These are phyloP conservation scores for Tolypeutes matacus DNA, from an alignment of 2,797 vertebrate species.

Conservation along the genomic window DNA sequence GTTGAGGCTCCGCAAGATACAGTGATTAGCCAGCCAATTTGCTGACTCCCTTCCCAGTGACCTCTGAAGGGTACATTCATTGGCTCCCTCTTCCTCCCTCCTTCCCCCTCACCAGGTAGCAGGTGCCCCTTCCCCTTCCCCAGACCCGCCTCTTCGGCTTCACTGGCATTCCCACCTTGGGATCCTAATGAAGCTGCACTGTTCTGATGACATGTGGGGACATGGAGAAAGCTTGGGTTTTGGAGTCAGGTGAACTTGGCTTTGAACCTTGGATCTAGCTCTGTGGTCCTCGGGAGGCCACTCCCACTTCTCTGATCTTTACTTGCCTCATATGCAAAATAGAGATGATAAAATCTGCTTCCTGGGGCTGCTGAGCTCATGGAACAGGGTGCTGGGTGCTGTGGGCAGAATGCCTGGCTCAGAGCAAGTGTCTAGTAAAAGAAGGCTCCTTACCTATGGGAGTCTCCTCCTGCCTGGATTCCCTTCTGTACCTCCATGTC, in stretches of 20 bases:
- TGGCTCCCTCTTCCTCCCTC: background rate
- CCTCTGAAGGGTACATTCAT: fast-evolving
- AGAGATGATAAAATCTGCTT: background rate
- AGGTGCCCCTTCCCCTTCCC: background rate
- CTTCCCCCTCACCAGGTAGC: background rate
- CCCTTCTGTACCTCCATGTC: too few species aligned
- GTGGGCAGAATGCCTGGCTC: background rate
- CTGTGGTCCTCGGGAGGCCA: background rate
- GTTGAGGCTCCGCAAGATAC: background rate
- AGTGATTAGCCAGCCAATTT: background rate
- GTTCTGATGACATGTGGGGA: background rate
- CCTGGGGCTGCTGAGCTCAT: background rate
- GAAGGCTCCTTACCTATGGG: background rate
- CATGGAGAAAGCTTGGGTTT: background rate
- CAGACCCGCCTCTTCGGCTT: background rate
- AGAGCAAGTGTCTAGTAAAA: background rate
- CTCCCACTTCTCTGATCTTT: background rate
- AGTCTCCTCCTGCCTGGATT: background rate
- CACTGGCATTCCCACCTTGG: fast-evolving
- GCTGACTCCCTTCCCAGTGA: background rate
- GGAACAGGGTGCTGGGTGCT: background rate
- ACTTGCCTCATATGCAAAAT: background rate
- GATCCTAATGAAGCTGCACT: background rate
- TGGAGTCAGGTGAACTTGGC: background rate
- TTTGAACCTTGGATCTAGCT: background rate